These are phyloP conservation scores for Hippoglossus hippoglossus DNA, from an alignment of 2,797 vertebrate genomes.

Conservation along the genomic window DNA sequence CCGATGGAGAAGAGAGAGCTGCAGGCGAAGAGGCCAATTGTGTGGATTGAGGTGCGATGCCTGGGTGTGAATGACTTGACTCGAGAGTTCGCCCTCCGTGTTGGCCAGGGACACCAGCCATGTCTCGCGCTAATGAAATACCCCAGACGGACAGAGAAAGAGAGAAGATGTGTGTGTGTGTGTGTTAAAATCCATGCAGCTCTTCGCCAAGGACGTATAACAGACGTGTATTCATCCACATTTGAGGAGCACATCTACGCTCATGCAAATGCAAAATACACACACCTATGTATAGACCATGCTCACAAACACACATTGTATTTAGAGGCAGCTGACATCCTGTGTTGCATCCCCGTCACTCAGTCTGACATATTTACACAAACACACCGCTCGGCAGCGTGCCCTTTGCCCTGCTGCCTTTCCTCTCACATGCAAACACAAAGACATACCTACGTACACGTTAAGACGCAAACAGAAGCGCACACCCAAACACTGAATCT, in stretches of 20 bases:
- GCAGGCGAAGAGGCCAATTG: slow-evolving; percentile 37
- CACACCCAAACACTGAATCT: slow-evolving; percentile 18
- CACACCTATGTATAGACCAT: slow-evolving; percentile 1
- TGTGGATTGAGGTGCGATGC: slow-evolving; percentile 41
- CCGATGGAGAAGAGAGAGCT: slow-evolving; percentile 43
- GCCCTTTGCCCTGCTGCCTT: slow-evolving; percentile 54
- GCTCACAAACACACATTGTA: slow-evolving; percentile 18
- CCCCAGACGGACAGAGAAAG: slow-evolving; percentile 37
- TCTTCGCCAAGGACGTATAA: slow-evolving; percentile 62
- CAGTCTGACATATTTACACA: slow-evolving; percentile 65
- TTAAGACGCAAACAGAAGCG: slow-evolving; percentile 6
- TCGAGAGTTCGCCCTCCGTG: slow-evolving; percentile 56
- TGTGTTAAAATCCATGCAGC: slow-evolving; percentile 52
- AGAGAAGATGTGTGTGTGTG: not conserved
- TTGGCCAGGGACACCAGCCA: slow-evolving; percentile 62
- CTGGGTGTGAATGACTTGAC: slow-evolving; percentile 58
- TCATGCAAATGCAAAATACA: slow-evolving; percentile 42
- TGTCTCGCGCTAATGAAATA: slow-evolving; percentile 75
- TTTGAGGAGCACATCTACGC: not conserved
- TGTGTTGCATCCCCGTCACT: slow-evolving; percentile 47
- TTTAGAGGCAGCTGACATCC: slow-evolving; percentile 54
- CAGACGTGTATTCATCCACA: slow-evolving; percentile 37
- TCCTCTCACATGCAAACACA: slow-evolving; percentile 39
- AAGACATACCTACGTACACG: slow-evolving; percentile 36
- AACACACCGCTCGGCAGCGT: slow-evolving; percentile 47